Conservation (phyloP, 2,888 invertebrate species). For the Brachynemurus nebulosus region DNA sequence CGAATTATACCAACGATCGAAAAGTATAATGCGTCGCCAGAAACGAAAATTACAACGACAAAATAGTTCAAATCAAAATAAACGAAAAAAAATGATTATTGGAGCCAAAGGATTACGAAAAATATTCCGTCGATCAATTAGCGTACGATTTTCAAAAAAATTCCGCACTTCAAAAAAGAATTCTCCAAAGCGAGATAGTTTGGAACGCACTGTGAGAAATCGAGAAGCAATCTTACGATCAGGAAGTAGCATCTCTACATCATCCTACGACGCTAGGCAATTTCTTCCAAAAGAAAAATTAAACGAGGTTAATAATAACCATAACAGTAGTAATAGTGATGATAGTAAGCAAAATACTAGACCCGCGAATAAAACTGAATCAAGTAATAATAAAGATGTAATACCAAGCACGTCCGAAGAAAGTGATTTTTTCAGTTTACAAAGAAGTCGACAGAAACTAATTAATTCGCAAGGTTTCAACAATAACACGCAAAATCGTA, state of each 20-base stretch:
- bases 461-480: slow-evolving; percentile 14
- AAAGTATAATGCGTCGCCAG: slow-evolving; percentile 76
- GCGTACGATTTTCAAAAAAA: slow-evolving; percentile 22
- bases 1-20: slow-evolving; percentile 78
- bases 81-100: slow-evolving; percentile 43
- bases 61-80: slow-evolving; percentile 41
- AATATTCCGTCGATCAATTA: slow-evolving; percentile 48
- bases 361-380: slow-evolving; percentile 23
- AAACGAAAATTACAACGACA: slow-evolving; percentile 52
- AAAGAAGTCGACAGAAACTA: slow-evolving; percentile 25
- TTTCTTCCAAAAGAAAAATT: slow-evolving; percentile 42
- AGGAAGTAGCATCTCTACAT: slow-evolving; percentile 46
- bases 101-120: slow-evolving; percentile 44
- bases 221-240: slow-evolving; percentile 17
- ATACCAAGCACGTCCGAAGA: slow-evolving; percentile 32
- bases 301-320: slow-evolving; percentile 13
- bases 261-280: slow-evolving; percentile 46
- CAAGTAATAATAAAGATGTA: slow-evolving; percentile 18
- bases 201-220: slow-evolving; percentile 1
- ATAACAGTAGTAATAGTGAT: too few species aligned
- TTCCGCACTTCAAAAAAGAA: slow-evolving; percentile 14
- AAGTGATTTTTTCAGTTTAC: slow-evolving; percentile 32
- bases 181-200: slow-evolving; percentile 5
- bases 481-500: slow-evolving; percentile 23
- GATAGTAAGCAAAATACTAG: slow-evolving; percentile 11